Evolutionary conservation across 2,113 vertebrate species (phyloP), one percentile per base, ranked within the genome.

Genomic region (Urocolius indicus): DNA sequence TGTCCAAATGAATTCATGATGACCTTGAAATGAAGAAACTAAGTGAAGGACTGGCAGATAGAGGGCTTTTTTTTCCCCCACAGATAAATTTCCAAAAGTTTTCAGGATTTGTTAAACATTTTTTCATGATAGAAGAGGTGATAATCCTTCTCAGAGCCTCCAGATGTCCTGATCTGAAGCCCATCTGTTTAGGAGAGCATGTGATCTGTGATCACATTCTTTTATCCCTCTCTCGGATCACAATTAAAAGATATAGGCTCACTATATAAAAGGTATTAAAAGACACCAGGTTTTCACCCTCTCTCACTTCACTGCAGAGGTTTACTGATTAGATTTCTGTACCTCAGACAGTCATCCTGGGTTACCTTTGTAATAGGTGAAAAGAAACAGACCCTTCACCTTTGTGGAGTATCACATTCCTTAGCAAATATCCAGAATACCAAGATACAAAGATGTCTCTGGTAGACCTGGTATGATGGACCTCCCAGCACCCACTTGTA

Each of bases 11-110:
- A 95, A 94, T 96, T 91, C 15, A 61, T 7, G 0, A 68, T 88
- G 93, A 95, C 94, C 94, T 95, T 97, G 91, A 95, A 95, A 87
- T 0, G 4, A 95, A 75, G 49, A 61, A 79, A 82, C 16, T 32
- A 16, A 55, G 23, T 87, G 77, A 96, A 95, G 69, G 74, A 85
- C 72, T 84, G 19, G 45, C 36, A 80, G 58, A 34, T 41, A 10
- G 38, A 12, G 38, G 38, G n/a, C n/a, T 32, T 65, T 58, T 24
- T 61, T 45, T 12, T 16, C 24, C 4, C 8, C 24, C 38, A 57
- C 4, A 65, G 11, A 71, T 26, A 85, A 72, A 46, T 57, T 72
- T 73, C 19, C 29, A 48, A 67, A 83, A 41, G 16, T 91, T 89
- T 71, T 45, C 38, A 82, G 22, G 38, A 87, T 75, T 63, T 61